These are phyloP conservation scores for Strigamia crassipes DNA, from an alignment of 2,888 invertebrate species.

Conservation along the genomic window DNA sequence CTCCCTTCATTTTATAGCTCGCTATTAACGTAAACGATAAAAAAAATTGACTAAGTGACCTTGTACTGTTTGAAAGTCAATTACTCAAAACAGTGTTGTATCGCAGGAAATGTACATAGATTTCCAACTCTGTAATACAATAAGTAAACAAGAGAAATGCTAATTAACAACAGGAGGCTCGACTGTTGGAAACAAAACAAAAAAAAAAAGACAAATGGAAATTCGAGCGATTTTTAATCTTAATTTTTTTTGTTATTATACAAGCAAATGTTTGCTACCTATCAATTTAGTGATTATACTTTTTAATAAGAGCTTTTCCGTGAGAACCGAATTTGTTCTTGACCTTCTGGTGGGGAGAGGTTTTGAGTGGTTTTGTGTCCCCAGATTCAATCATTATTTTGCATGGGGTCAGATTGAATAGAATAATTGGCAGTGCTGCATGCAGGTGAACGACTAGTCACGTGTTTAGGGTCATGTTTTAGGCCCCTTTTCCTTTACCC, in stretches of 20 bases:
- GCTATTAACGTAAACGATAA: background rate
- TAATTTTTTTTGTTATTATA: background rate
- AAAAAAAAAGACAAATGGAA: no score
- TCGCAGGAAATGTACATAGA: background rate
- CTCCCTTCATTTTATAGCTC: background rate
- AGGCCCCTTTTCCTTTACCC: background rate
- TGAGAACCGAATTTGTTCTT: background rate
- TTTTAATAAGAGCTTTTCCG: slow-evolving; percentile 25
- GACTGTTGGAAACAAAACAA: no score
- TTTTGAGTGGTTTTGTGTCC: slow-evolving; percentile 30
- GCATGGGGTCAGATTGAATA: slow-evolving; percentile 18
- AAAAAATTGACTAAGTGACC: background rate
- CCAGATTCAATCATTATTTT: slow-evolving; percentile 20
- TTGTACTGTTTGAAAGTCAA: background rate
- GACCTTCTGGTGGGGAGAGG: background rate
- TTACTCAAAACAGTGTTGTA: background rate
- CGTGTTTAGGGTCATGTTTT: slow-evolving; percentile 30
- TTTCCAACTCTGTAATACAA: background rate
- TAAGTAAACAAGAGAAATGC: background rate
- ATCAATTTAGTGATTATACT: slow-evolving; percentile 17
- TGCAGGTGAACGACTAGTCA: slow-evolving; percentile 8
- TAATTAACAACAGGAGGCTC: no score
- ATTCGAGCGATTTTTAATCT: no score
- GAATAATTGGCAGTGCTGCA: slow-evolving; percentile 19
- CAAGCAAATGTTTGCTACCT: background rate